Evolutionary conservation across 2,888 invertebrate species (phyloP).

Genomic region (Trichopria drosophilae): DNA sequence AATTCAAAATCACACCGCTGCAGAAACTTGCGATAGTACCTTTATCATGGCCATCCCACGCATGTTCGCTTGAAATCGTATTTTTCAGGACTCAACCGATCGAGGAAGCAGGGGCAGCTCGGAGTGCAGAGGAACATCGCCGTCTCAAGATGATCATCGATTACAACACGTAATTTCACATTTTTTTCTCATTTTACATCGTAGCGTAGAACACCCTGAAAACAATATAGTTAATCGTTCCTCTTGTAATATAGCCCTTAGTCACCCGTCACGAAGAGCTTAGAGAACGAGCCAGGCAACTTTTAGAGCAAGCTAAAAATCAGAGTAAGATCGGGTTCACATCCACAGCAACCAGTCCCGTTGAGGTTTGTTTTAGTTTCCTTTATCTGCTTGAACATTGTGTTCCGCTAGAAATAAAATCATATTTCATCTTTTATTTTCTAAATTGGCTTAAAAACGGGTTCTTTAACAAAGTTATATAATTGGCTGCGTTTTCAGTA

Average conservation of each 20-base stretch:
- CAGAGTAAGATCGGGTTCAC: constrained; percentile 57
- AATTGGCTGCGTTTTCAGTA: no score
- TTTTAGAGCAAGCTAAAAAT: constrained; percentile 76
- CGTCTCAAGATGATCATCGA: constrained; percentile 50
- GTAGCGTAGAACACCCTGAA: neutral
- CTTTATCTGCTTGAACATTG: constrained; percentile 9
- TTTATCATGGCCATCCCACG: neutral
- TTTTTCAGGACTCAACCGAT: constrained; percentile 40
- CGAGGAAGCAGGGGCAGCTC: constrained; percentile 51
- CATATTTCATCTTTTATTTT: no score
- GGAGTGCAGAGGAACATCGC: constrained; percentile 51
- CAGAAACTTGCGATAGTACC: no score
- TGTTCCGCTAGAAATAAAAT: neutral
- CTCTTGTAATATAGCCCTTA: constrained; percentile 67
- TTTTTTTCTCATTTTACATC: constrained; percentile 12
- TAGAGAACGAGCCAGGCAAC: constrained; percentile 79
- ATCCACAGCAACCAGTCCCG: constrained; percentile 62
- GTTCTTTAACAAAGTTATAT: no score
- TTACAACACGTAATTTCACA: constrained; percentile 53
- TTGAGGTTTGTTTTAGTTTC: constrained; percentile 47
- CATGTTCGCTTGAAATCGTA: constrained; percentile 7
- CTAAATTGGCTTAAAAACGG: no score
- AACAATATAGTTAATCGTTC: constrained; percentile 48
- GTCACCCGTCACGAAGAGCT: constrained; percentile 81
- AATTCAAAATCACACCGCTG: no score